Conservation (phyloP, 2,797 vertebrate genomes). For the Enteromius argenteus region DNA sequence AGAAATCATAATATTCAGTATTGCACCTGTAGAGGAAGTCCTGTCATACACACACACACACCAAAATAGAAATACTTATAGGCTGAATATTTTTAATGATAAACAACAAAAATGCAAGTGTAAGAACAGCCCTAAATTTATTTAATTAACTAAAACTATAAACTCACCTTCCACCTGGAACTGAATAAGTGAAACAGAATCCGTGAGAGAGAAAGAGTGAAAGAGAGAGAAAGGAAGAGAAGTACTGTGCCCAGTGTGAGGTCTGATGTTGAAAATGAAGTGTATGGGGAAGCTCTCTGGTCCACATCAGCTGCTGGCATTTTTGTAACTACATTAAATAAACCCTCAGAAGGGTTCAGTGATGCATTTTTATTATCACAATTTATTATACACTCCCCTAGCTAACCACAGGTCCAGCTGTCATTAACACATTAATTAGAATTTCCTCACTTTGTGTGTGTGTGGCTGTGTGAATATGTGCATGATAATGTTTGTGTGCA, state of each 20-base stretch:
- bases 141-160: neutral
- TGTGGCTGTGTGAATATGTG: conserved; percentile 24
- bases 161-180: neutral
- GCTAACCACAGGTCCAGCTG: conserved; percentile 88
- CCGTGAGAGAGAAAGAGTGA: neutral
- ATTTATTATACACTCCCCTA: conserved; percentile 86
- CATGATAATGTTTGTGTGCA: conserved; percentile 28
- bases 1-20: neutral
- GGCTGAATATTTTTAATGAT: neutral
- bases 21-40: neutral
- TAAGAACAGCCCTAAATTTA: neutral
- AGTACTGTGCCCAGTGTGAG: conserved; percentile 74
- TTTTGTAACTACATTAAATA: conserved; percentile 90
- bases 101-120: neutral
- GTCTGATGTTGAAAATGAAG: conserved; percentile 82
- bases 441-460: conserved; percentile 70
- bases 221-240: conserved; percentile 56
- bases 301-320: conserved; percentile 83
- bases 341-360: conserved; percentile 86
- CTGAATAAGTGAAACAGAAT: neutral
- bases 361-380: conserved; percentile 90
- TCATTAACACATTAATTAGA: conserved; percentile 92
- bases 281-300: conserved; percentile 81
- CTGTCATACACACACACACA: neutral
- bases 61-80: neutral